Conservation (phyloP, 2,888 invertebrate species). For the Aspidiotus destructor region DNA sequence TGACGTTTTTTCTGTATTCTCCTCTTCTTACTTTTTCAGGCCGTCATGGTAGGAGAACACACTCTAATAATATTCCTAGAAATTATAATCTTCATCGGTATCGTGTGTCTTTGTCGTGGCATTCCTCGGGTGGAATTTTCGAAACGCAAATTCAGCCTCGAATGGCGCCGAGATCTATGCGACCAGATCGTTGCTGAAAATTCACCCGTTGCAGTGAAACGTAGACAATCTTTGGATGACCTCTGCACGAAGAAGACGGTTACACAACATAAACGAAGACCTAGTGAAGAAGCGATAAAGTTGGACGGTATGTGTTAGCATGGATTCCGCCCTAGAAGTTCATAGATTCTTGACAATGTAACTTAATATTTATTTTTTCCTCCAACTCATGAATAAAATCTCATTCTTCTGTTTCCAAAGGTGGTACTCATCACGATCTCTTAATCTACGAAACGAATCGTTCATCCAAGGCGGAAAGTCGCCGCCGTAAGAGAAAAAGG, state of each 20-base stretch:
- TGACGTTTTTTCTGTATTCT: not conserved
- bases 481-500: conserved; percentile 47
- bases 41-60: conserved; percentile 40
- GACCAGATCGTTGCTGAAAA: conserved; percentile 39
- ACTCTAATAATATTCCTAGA: conserved; percentile 40
- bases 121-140: conserved; percentile 42
- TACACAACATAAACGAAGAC: conserved; percentile 52
- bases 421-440: conserved; percentile 49
- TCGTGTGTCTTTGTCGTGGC: conserved; percentile 46
- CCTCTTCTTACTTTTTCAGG: conserved; percentile 35
- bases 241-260: conserved; percentile 49
- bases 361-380: not conserved
- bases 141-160: conserved; percentile 36
- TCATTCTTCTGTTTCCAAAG: conserved; percentile 23
- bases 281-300: conserved; percentile 54
- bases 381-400: not conserved
- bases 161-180: conserved; percentile 38
- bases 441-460: conserved; percentile 47
- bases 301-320: conserved; percentile 20
- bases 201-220: conserved; percentile 14
- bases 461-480: conserved; percentile 40
- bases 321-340: not conserved
- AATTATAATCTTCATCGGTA: conserved; percentile 41
- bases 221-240: conserved; percentile 48
- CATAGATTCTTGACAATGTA: not conserved